Evolutionary conservation across 1,140 invertebrate species (phyloP).

Genomic region (Rhopalosiphum maidis): DNA sequence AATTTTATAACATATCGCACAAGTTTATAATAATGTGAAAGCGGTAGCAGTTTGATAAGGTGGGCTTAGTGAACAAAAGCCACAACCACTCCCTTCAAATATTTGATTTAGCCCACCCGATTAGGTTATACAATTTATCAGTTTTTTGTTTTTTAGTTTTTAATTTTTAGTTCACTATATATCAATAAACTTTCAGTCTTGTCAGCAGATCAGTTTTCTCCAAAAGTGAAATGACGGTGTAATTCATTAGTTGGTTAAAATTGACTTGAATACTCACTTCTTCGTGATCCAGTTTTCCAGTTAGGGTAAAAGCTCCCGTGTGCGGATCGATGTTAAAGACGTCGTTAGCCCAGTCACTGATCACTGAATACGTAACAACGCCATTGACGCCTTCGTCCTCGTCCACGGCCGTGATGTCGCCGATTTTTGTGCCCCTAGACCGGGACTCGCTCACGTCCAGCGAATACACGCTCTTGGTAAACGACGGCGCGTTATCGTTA

Average conservation of each 20-base stretch:
- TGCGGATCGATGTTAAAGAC: constrained; percentile 91
- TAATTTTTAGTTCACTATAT: neutral
- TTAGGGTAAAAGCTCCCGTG: constrained; percentile 87
- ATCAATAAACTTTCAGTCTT: neutral
- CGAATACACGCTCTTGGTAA: constrained; percentile 82
- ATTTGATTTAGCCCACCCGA: neutral
- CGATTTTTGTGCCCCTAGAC: constrained; percentile 78
- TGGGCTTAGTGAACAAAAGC: neutral
- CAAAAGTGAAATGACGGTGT: neutral
- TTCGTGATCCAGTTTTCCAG: constrained; percentile 89
- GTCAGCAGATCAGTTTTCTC: neutral
- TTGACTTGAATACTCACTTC: constrained; percentile 71
- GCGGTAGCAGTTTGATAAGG: neutral
- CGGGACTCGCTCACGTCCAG: constrained; percentile 90
- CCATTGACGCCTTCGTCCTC: constrained; percentile 85
- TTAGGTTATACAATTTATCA: neutral
- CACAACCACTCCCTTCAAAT: neutral
- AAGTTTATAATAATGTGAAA: neutral
- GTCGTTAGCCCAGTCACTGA: constrained; percentile 93
- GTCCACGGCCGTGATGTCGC: constrained; percentile 82
- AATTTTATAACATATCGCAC: neutral
- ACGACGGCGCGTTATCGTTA: constrained; percentile 93
- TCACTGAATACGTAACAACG: constrained; percentile 84
- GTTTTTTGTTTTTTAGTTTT: neutral
- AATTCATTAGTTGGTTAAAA: neutral